Evolutionary conservation across 1,140 invertebrate species (phyloP).

Genomic region (Orchesella cincta): DNA sequence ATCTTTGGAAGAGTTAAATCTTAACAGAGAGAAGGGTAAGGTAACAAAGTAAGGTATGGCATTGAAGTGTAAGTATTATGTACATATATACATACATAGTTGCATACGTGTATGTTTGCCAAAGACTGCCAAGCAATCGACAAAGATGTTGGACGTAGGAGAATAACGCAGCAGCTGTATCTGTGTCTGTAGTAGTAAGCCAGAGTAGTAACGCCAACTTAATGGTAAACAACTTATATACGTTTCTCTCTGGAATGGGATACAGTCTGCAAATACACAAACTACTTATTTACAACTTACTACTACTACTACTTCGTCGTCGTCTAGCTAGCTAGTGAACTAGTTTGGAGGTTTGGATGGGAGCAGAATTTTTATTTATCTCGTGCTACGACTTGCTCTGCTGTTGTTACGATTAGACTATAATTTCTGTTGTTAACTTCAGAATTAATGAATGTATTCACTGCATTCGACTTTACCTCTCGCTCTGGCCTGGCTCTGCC

Average conservation of each 20-base stretch:
- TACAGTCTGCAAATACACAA: no score
- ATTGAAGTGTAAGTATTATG: background rate
- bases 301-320: no score
- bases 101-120: background rate
- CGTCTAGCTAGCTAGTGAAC: no score
- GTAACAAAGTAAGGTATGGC: constrained; percentile 17
- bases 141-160: background rate
- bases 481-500: no score
- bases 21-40: background rate
- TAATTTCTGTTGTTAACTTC: no score
- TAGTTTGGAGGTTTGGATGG: background rate
- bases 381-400: no score
- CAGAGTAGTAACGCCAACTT: no score
- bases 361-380: constrained; percentile 11
- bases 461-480: no score
- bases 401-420: background rate
- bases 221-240: no score
- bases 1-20: background rate
- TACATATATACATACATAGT: background rate
- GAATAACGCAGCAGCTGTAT: background rate
- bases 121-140: background rate
- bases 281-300: no score
- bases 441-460: no score
- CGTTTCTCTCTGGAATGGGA: no score
- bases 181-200: background rate